A percentile compares a stretch with the other conserved stretches of the same genome.
Evolutionary conservation across 2,888 invertebrate genomes (phyloP).

Genomic region (Brachyptera risi): DNA sequence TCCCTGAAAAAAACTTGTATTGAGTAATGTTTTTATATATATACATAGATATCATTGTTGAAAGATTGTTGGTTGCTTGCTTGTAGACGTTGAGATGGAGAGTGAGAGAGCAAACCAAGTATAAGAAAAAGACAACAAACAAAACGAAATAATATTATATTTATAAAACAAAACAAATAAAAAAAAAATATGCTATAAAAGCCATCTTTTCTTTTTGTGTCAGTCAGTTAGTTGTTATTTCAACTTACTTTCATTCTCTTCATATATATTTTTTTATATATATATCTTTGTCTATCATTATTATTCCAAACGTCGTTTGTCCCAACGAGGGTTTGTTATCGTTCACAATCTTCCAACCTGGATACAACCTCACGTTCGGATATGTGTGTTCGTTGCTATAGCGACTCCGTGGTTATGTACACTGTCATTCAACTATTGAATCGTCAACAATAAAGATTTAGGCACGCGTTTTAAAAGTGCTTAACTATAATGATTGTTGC

Average conservation of each 20-base stretch:
- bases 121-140: neutral
- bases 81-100: constrained; percentile 2
- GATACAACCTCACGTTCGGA: no score
- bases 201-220: neutral
- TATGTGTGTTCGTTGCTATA: no score
- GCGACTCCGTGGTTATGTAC: neutral
- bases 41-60: constrained; percentile 18
- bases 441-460: neutral
- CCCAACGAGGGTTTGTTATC: neutral
- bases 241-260: neutral
- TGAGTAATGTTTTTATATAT: constrained; percentile 11
- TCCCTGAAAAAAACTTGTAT: neutral
- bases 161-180: neutral
- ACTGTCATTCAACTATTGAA: neutral
- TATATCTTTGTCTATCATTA: neutral
- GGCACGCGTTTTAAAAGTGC: neutral
- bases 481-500: constrained; percentile 4
- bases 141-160: constrained; percentile 7
- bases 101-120: neutral
- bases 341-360: neutral
- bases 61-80: constrained; percentile 10
- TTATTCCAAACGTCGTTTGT: neutral
- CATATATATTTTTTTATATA: neutral
- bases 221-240: constrained; percentile 2
- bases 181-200: neutral